Base-by-base conservation (phyloP, 1,140 invertebrate genomes). In the Bombus balteatus region DNA sequence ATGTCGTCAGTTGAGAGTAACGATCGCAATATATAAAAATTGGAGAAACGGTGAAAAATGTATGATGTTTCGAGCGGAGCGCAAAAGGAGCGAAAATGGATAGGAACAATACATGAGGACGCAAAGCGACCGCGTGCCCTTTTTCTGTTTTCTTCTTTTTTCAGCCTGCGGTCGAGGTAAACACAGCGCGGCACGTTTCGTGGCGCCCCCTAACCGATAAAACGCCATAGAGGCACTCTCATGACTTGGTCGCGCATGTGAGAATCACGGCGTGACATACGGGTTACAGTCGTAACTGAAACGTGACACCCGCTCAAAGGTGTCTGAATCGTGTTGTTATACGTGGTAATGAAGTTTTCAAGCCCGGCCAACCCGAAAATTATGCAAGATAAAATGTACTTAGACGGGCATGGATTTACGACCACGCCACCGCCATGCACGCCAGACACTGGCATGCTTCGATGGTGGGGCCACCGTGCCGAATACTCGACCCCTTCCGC, bases 131-230 rank as follows among this genome's bases (percentile, higher is more conserved):
- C 70, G 81, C 83, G 72, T 81, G 68, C 77, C 68, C 78, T 87
- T 85, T 88, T 82, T 80, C 62, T 77, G 43, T 86, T 81, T 65
- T 81, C 74, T 89, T 62, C 66, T 85, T 79, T 86, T 88, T 77
- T 72, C 77, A 57, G 66, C 34, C 75, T 85, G 78, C 81, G 85
- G 79, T 86, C 65, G 88, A 91, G 83, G 91, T 92, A 92, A 93
- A 92, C 90, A 93, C 78, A 73, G 76, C 85, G 83, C 78, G 88
- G 73, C 87, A 62, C 57, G 83, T 76, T 78, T 72, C 32, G 91
- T 92, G 89, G 92, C 91, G 89, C 91, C 91, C 87, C 85, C 91
- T 92, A 89, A 84, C 86, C 39, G 70, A 75, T 62, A 77, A 85
- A 88, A 84, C 75, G 83, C 76, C 87, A 87, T 88, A 68, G 62